Evolutionary conservation across 1,140 invertebrate genomes (phyloP), one percentile per base, ranked within the genome.

Genomic region (Stratiolaelaps scimitus): DNA sequence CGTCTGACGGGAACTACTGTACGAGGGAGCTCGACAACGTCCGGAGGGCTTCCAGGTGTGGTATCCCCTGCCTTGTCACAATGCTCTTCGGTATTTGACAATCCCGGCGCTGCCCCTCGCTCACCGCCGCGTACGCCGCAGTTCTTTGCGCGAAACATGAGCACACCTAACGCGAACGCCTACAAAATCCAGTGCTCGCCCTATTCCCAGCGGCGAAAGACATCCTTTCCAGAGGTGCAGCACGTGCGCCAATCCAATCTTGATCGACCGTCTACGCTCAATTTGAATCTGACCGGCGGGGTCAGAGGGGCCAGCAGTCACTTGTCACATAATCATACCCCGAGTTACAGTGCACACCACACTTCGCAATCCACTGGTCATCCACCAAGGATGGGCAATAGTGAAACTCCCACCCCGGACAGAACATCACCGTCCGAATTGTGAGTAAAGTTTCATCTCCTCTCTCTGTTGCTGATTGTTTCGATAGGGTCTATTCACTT

Each of bases 61-160:
- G 34, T 10, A 29, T 60, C 53, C 10, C 53, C 53, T 15, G 53
- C 53, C 15, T 60, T 23, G 13, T 60, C 53, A 23, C 53, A 60
- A 17, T 26, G 53, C 53, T 60, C 53, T 60, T 60, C 53, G 10
- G 53, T 60, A 15, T 60, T 60, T 34, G 53, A 60, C 53, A 60
- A 60, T 26, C 53, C 53, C 26, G 34, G 13, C 26, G 53, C 53
- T 60, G 53, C 23, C 13, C 53, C 53, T 15, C 26, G 53, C 15
- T 60, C 53, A 10, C 53, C 53, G 17, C 34, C 34, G 34, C 53
- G 53, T 15, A 26, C 53, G 15, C 53, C 53, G 53, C 53, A 60
- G 23, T 60, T 60, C 4, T 60, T 2, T 34, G 53, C 53, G 15
- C 26, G 53, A 34, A 60, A 60, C 53, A 60, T 60, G 53, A 60